These are phyloP conservation scores for Trypoxylus dichotomus DNA, from an alignment of 1,140 invertebrate genomes.

Conservation along the genomic window DNA sequence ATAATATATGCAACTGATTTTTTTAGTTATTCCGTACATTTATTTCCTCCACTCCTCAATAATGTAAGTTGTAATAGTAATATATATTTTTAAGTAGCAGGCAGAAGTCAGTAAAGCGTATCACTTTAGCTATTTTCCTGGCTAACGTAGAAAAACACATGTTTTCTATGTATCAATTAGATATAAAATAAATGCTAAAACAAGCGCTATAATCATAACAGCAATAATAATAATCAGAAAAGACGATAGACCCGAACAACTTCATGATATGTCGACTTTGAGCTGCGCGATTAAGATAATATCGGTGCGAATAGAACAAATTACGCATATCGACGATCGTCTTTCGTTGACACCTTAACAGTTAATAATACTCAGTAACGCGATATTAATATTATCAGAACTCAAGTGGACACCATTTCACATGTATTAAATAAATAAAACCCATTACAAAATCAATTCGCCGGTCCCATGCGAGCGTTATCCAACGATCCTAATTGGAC, in stretches of 20 bases:
- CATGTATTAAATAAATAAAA: slow-evolving; percentile 18
- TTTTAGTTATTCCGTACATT: no score
- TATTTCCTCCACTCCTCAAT: no score
- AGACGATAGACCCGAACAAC: neutral
- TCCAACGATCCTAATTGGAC: slow-evolving; percentile 31
- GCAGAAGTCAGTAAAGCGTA: neutral
- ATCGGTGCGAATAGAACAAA: neutral
- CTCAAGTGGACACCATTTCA: slow-evolving; percentile 5
- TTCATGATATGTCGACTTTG: neutral
- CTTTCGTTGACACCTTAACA: slow-evolving; percentile 21
- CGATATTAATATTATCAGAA: slow-evolving; percentile 26
- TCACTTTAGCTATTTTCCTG: neutral
- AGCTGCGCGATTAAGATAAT: neutral
- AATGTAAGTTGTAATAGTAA: neutral
- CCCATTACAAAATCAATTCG: slow-evolving; percentile 28
- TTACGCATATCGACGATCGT: slow-evolving; percentile 12
- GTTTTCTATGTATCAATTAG: neutral
- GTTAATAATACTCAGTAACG: slow-evolving; percentile 16
- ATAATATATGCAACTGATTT: no score
- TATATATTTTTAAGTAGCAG: neutral
- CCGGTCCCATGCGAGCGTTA: slow-evolving; percentile 25
- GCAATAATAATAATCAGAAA: slow-evolving; percentile 8
- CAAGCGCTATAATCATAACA: neutral
- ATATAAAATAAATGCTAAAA: neutral
- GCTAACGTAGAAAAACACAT: neutral